phyloP scores from a whole-genome alignment of 2,113 vertebrate species.

The Leiothrix lutea region DNA sequence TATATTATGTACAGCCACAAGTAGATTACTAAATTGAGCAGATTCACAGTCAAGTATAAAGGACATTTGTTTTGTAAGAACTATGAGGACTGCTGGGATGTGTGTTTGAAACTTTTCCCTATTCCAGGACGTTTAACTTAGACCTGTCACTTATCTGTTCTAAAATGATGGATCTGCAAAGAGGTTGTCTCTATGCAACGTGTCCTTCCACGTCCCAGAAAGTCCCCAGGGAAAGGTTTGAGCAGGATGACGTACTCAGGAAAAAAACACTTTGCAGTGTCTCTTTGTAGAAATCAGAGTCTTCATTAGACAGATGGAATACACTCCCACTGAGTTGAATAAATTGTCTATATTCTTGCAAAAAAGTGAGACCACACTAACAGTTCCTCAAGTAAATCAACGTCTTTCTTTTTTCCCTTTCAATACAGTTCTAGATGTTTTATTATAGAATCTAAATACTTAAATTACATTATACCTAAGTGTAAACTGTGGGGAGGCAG shows the following conservation, averaged over 20 bases:
- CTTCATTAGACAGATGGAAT: constrained; percentile 63
- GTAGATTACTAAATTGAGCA: neutral
- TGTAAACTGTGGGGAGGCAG: neutral
- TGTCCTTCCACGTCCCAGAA: neutral
- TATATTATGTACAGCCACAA: neutral
- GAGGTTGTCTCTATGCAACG: neutral
- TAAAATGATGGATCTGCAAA: neutral
- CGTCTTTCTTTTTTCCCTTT: neutral
- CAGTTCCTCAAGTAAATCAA: constrained; percentile 6
- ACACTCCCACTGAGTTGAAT: constrained; percentile 43
- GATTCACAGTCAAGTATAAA: neutral
- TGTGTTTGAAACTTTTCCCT: constrained; percentile 4
- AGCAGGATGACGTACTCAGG: constrained; percentile 1
- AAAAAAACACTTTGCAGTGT: constrained; percentile 17
- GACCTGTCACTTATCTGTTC: neutral
- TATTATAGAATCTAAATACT: neutral
- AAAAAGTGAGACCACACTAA: constrained; percentile 20
- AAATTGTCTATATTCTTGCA: constrained; percentile 39
- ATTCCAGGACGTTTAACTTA: neutral
- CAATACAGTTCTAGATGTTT: neutral
- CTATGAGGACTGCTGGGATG: neutral
- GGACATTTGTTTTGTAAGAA: neutral
- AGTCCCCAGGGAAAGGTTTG: constrained; percentile 18
- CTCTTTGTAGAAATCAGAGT: constrained; percentile 36
- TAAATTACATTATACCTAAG: neutral